Evolutionary conservation across 2,888 invertebrate genomes (phyloP), one percentile per base, ranked within the genome.

Genomic region (Harpalus rufipes): DNA sequence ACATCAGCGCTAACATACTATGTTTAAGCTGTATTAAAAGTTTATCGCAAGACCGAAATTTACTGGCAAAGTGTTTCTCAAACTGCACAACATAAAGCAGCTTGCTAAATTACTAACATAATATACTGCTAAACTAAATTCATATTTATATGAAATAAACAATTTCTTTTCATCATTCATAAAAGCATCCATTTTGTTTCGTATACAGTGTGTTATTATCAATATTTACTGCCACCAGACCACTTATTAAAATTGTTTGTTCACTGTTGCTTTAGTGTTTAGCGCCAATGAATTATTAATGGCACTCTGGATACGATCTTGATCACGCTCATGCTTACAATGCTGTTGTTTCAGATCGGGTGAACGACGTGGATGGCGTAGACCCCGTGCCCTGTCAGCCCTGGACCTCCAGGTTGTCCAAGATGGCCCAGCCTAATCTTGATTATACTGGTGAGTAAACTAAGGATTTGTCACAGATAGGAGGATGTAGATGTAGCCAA

Each of bases 381-480:
- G 95, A 95, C 89, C 94, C 95, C 87, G 94, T 97, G 87, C 91
- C 94, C 1, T 96, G 97, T 89, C 94, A 95, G 87, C 95, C 97
- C 0, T 99, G 98, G 97, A 97, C 97, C 59, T 96, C 96, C 86
- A 95, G 97, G 89, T 92, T 96, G 85, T 96, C 98, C 0, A 97
- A 97, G 92, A 95, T 97, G 93, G 95, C 96, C 6, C 99, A 99
- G 91, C 98, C 99, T 0, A 96, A 97, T 92, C 93, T 99, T 86
- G 98, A 99, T 91, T 99, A 95, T 90, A 94, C 95, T 89, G 96
- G 97, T 97, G 92, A 93, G 92, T 74, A 74, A 25, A 32, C 16
- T 18, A 51, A 51, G 44, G 59, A 59, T 59, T 59, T 59, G 16
- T 58, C 44, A 12, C 8, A 12, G 12, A 51, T 51, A 51, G 44